Evolutionary conservation across 2,797 vertebrate genomes (phyloP), one percentile per base, ranked within the genome.

Genomic region (Lepus oiostolus): DNA sequence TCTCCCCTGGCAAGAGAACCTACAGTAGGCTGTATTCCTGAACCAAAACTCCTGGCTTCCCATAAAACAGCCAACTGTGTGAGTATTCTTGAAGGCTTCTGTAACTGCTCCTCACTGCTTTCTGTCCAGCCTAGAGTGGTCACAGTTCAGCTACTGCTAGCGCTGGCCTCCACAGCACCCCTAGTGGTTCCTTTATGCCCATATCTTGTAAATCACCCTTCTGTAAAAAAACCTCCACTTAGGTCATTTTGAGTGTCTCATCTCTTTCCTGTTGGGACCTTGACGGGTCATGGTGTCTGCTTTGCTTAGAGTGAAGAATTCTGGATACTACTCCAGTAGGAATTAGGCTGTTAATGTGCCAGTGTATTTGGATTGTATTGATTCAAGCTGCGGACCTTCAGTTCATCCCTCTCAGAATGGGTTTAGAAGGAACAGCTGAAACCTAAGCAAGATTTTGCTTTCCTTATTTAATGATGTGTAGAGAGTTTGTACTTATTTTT

Each of bases 391-490:
- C 54, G 76, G 26, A 35, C 38, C 42, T 77, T 96, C 22, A 74
- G 24, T n/a, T 90, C 30, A 86, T 62, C 38, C 32, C 85, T 68
- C 63, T 67, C 62, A 63, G 35, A 62, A 38, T 87, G 52, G 28
- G 88, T 92, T 70, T 79, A 76, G 84, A 93, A 82, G 67, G 32
- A 82, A 26, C 32, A 88, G 30, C 4, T 35, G 14, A 88, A 17
- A 74, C 83, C 17, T 22, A 12, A 79, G 14, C 22, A 2, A 38
- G 2, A 2, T 67, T 71, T 85, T 54, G 6, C 17, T 50, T 90
- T 74, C 42, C 21, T 58, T 58, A 14, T 76, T 52, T 76, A 88
- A 32, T 90, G 35, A 14, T 28, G 17, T 67, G 6, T 60, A 38
- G 21, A 84, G 26, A 16, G 16, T 79, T 28, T 58, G 3, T 60